Evolutionary conservation across 2,888 invertebrate genomes (phyloP).

Genomic region (Neoascia interrupta): DNA sequence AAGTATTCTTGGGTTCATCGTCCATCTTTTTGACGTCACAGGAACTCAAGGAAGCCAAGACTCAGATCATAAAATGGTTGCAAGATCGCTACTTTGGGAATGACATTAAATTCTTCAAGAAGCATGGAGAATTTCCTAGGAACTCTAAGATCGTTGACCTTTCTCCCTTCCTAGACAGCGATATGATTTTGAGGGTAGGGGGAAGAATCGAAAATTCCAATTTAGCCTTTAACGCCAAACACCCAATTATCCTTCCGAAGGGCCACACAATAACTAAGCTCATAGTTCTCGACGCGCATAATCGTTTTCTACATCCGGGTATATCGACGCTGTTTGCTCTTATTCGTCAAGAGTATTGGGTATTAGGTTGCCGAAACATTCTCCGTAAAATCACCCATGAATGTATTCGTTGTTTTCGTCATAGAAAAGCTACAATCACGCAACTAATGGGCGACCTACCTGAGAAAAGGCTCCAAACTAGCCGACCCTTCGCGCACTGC

Average conservation of each 20-base stretch:
- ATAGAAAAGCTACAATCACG: constrained; percentile 12
- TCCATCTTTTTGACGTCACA: no score
- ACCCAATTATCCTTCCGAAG: constrained; percentile 34
- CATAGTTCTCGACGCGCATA: neutral
- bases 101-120: neutral
- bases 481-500: constrained; percentile 28
- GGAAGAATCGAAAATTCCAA: neutral
- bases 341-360: constrained; percentile 39
- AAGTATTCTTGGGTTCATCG: no score
- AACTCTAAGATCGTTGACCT: neutral
- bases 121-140: neutral
- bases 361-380: constrained; percentile 18
- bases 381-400: constrained; percentile 23
- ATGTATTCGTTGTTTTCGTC: neutral
- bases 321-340: constrained; percentile 12
- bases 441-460: constrained; percentile 23
- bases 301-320: neutral
- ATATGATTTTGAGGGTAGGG: neutral
- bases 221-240: constrained; percentile 13
- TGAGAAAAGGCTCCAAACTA: constrained; percentile 3
- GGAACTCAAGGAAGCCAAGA: neutral
- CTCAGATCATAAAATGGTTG: neutral
- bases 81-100: constrained; percentile 7
- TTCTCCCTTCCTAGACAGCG: neutral
- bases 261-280: no score